A percentile compares a stretch with the other conserved stretches of the same genome.
phyloP scores from a whole-genome alignment of 2,113 vertebrate genomes.

The Stigmatopora argus region DNA sequence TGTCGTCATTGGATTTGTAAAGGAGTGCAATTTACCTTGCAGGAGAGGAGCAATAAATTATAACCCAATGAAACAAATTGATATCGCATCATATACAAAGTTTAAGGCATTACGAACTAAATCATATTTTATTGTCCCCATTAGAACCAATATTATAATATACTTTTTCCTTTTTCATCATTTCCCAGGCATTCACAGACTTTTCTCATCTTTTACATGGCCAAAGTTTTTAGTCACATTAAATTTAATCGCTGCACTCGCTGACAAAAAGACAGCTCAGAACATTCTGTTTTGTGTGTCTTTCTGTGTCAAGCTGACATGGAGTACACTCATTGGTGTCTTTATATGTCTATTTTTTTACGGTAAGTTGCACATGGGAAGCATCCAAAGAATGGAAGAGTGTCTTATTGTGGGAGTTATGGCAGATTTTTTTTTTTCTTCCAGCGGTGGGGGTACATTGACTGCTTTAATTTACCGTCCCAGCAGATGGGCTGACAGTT shows the following conservation, averaged over 20 bases:
- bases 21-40: background rate
- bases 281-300: constrained; percentile 5
- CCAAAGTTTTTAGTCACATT: background rate
- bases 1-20: background rate
- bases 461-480: background rate
- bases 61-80: background rate
- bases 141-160: background rate
- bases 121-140: background rate
- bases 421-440: background rate
- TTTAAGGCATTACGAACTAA: background rate
- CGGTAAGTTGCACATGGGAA: background rate
- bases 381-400: background rate
- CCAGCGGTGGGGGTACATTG: background rate
- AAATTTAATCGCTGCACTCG: background rate
- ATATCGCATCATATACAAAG: background rate
- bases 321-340: background rate
- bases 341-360: constrained; percentile 1
- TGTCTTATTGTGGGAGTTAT: background rate
- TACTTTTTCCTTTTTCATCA: background rate
- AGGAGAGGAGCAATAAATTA: background rate
- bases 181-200: background rate
- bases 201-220: background rate
- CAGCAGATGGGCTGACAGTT: background rate
- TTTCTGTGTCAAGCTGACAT: background rate
- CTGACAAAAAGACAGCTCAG: background rate